Base-by-base conservation (phyloP, 2,888 invertebrate genomes). In the Tinea semifulvella region DNA sequence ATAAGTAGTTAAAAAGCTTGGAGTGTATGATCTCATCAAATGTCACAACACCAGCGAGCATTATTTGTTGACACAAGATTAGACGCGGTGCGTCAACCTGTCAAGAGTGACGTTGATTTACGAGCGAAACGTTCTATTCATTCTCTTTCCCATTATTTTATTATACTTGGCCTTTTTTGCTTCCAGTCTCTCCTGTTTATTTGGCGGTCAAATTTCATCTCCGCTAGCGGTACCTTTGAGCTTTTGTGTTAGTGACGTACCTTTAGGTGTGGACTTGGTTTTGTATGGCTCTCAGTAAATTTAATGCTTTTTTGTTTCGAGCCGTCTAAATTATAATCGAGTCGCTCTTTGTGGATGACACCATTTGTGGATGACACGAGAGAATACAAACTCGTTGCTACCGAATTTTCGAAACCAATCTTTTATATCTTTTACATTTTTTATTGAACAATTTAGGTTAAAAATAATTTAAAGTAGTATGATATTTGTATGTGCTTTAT, bases 201-300 rank as follows among this genome's bases (percentile, higher is more conserved):
- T 51, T 48, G 58, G 52, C 58, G 62, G 56, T 70, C 65, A 61
- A 62, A 61, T 67, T 63, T 60, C 63, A 61, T 58, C 53, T 57
- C 53, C 20, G 6, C 11, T 48, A 46, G 50, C 60, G 57, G 58
- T 50, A 47, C 52, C 57, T 57, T 58, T 60, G 58, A 54, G 45
- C 43, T 20, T 26, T 67, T 57, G 54, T 64, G 63, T 68, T 68
- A 70, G 74, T 75, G 68, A 74, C 73, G 68, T 71, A 67, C 65
- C 65, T 61, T 59, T 63, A 69, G 69, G 65, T 68, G 67, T 67
- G 66, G 64, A 63, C 53, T 53, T 53, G 57, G 63, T 45, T 66
- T 65, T 64, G 65, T 66, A 64, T 60, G 64, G 57, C 57, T 58
- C 56, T 54, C 57, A 52, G 52, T 56, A 59, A 60, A 65, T 68